Base-by-base conservation (phyloP, 2,888 invertebrate genomes). In the Eristalis pertinax region DNA sequence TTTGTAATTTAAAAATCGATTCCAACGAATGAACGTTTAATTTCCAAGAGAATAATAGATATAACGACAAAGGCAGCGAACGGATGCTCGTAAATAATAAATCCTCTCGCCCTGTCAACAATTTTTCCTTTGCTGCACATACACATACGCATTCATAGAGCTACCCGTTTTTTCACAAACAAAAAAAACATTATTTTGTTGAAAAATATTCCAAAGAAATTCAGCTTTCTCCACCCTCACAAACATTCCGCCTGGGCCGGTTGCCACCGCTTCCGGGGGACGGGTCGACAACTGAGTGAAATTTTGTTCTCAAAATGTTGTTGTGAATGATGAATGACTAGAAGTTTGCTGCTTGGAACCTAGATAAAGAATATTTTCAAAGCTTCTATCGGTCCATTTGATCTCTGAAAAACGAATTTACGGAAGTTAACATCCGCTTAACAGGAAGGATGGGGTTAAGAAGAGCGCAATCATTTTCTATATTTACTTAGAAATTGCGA, bases 71-170 rank as follows among this genome's bases (percentile, higher is more conserved):
- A 81, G 64, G 63, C 38, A 69, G 26, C 69, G 19, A 75, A 41
- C 74, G 81, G 75, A 81, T 69, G 69, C 75, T 81, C 81, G 75
- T 81, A 81, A 81, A 81, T 81, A 75, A 81, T 75, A 81, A 81
- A 81, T 81, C 75, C 81, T 70, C 75, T 75, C 69, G 75, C 60
- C 81, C 68, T 81, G 81, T 81, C 81, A 81, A 75, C 75, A 75
- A 64, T 81, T 70, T 79, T 72, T 79, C 65, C 32, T 13, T 22
- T 35, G 4, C 26, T 24, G 26, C 29, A 56, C 5, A 35, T 5
- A 70, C 10, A 64, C 32, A 32, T 1, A 56, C 29, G 64, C n/a
- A 22, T 38, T 26, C 13, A 15, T 43, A 62, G 4, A 50, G 8
- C 19, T 76, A 26, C 60, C 63, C 63, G 19, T 24, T 56, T 72